Evolutionary conservation across 2,888 invertebrate genomes (phyloP).

Genomic region (Dasysyrphus tricinctus): DNA sequence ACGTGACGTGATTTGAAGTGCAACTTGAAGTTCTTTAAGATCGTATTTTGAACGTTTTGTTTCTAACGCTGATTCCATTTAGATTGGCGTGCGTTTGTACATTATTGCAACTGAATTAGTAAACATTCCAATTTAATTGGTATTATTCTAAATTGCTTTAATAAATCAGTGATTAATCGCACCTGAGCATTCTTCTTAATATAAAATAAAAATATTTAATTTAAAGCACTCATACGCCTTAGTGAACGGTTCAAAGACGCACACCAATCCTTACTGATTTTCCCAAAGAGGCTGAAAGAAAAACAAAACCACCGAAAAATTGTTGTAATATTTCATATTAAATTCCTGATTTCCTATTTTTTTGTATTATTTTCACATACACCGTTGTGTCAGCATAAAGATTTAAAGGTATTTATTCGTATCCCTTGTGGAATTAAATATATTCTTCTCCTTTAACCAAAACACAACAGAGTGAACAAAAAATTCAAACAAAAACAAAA

Average conservation of each 20-base stretch:
- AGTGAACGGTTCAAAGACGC: conserved; percentile 11
- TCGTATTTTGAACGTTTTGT: too few species aligned
- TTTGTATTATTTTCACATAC: neutral
- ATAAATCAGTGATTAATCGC: too few species aligned
- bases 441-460: conserved; percentile 13
- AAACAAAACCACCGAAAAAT: conserved; percentile 1
- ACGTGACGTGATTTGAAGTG: too few species aligned
- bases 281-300: neutral
- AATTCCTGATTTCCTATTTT: neutral
- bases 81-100: too few species aligned
- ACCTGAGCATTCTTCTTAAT: too few species aligned
- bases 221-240: conserved; percentile 27
- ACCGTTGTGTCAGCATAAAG: conserved; percentile 19
- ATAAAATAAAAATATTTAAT: neutral
- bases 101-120: too few species aligned
- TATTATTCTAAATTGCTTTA: too few species aligned
- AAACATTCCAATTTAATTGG: too few species aligned
- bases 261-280: conserved; percentile 1
- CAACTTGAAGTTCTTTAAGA: too few species aligned
- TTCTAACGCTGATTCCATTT: too few species aligned
- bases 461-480: neutral
- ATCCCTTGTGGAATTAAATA: conserved; percentile 45
- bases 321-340: conserved; percentile 27
- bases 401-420: conserved; percentile 54
- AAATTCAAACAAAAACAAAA: neutral